Percentiles rank a stretch among this genome's conserved stretches.
These are phyloP conservation scores for Eupithecia insigniata DNA, from an alignment of 2,888 invertebrate genomes.

Conservation along the genomic window DNA sequence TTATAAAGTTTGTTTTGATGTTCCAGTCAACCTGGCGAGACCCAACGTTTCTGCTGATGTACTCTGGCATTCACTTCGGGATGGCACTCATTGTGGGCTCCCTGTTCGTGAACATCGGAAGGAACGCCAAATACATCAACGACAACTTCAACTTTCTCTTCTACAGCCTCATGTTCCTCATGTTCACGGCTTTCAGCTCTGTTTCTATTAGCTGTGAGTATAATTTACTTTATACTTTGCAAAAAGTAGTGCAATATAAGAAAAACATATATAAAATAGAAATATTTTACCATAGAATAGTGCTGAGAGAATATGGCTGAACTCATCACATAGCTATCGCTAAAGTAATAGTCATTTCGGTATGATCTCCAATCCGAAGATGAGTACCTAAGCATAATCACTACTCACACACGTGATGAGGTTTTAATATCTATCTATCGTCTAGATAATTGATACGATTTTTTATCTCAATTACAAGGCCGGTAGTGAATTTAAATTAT, in stretches of 20 bases:
- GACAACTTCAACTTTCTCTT: conserved; percentile 95
- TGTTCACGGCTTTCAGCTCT: conserved; percentile 97
- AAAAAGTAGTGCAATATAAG: neutral
- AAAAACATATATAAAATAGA: neutral
- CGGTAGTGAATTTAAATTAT: neutral
- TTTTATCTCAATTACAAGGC: neutral
- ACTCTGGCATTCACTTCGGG: conserved; percentile 90
- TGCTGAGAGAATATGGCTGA: neutral
- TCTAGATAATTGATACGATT: neutral
- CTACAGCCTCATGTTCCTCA: conserved; percentile 96
- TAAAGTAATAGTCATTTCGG: neutral
- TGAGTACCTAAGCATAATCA: neutral
- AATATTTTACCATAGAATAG: neutral
- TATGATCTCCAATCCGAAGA: neutral
- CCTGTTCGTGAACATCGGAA: conserved; percentile 94
- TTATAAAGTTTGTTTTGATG: neutral
- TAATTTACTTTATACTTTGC: neutral
- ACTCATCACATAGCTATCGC: neutral
- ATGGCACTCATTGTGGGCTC: conserved; percentile 93
- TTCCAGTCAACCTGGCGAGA: conserved; percentile 86
- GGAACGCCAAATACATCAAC: conserved; percentile 91
- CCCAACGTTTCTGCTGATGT: conserved; percentile 89
- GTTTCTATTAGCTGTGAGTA: conserved; percentile 94
- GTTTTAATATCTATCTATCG: neutral
- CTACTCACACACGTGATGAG: neutral